phyloP scores from a whole-genome alignment of 2,113 vertebrate genomes.

The Antennarius striatus region DNA sequence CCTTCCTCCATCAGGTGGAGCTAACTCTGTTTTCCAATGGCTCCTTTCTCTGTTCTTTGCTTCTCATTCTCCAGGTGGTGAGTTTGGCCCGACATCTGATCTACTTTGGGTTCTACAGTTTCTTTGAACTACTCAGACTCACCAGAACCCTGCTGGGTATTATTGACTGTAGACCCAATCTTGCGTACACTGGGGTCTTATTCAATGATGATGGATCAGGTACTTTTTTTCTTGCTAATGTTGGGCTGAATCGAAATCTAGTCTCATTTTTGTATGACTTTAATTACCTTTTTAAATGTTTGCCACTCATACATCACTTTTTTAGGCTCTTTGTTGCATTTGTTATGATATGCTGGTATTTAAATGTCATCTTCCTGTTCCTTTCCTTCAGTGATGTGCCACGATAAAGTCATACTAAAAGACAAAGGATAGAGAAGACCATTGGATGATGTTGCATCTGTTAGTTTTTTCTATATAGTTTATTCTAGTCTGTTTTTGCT shows the following conservation, averaged over 20 bases:
- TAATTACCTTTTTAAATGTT: no score
- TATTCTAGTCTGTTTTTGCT: no score
- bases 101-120: constrained; percentile 99
- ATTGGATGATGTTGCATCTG: no score
- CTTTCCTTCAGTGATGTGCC: no score
- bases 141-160: constrained; percentile 94
- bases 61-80: constrained; percentile 83
- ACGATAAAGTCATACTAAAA: no score
- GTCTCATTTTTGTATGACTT: background rate
- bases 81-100: constrained; percentile 95
- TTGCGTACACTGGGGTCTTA: constrained; percentile 63
- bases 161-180: constrained; percentile 92
- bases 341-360: no score
- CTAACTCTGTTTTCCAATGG: background rate
- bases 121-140: constrained; percentile 93
- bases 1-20: background rate
- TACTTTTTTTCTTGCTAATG: constrained; percentile 44
- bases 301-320: no score
- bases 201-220: constrained; percentile 85
- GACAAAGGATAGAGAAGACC: no score
- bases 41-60: background rate
- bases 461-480: no score
- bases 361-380: no score
- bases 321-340: no score
- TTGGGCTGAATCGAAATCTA: background rate